Evolutionary conservation across 2,113 vertebrate genomes (phyloP).

Genomic region (Solenodon paradoxus): DNA sequence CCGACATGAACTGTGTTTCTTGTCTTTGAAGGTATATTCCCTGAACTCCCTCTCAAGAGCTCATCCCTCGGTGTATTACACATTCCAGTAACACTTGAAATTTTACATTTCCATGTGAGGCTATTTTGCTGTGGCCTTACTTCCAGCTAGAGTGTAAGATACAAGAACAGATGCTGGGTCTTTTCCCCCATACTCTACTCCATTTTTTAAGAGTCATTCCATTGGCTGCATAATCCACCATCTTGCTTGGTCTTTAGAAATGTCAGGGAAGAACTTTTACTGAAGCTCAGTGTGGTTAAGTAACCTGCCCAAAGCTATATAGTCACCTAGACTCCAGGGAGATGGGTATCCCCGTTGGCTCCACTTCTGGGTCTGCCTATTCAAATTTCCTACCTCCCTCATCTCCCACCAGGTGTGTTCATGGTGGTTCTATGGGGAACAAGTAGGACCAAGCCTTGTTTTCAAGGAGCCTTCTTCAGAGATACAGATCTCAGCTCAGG

Average conservation of each 20-base stretch:
- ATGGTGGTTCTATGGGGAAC: too few species aligned
- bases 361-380: accelerated
- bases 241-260: background rate
- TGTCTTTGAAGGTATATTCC: background rate
- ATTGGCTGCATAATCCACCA: background rate
- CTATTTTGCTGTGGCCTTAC: background rate
- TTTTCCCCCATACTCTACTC: background rate
- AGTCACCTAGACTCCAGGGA: background rate
- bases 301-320: background rate
- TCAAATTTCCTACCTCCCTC: accelerated
- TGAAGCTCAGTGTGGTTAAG: background rate
- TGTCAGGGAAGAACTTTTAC: background rate
- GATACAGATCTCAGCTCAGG: background rate
- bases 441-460: background rate
- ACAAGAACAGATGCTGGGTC: background rate
- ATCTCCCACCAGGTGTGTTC: background rate
- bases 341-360: background rate
- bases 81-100: background rate
- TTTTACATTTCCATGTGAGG: background rate
- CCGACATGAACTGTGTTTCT: background rate
- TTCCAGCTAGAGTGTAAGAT: background rate
- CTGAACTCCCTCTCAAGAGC: background rate
- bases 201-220: background rate
- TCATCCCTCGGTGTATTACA: background rate
- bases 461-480: background rate